phyloP scores from a whole-genome alignment of 2,113 vertebrate species.

The Cacatua alba region DNA sequence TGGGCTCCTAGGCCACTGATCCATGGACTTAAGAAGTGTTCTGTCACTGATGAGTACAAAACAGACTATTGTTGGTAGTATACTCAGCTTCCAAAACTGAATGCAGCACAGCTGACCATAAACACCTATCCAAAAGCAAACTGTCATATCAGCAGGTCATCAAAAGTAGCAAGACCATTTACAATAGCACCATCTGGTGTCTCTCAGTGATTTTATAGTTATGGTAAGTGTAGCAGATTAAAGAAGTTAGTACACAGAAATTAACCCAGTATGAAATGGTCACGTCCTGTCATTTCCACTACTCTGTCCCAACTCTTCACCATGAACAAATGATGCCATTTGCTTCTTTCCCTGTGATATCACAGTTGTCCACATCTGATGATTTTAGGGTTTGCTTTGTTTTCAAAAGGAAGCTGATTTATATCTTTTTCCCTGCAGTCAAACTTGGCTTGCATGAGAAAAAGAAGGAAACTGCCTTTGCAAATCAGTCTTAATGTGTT shows the following conservation, averaged over 20 bases:
- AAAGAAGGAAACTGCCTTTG: background rate
- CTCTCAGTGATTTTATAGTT: background rate
- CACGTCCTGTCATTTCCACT: background rate
- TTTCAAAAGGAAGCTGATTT: background rate
- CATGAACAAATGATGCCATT: background rate
- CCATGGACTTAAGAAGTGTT: background rate
- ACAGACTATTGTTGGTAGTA: background rate
- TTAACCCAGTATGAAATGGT: background rate
- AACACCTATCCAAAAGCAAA: background rate
- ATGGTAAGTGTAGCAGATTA: background rate
- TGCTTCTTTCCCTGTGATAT: background rate
- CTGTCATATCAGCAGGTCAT: background rate
- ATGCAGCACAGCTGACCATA: background rate
- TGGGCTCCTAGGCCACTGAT: background rate
- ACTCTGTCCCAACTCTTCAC: background rate
- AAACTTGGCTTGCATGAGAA: background rate
- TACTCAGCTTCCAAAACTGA: background rate
- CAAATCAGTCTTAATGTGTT: background rate
- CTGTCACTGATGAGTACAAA: background rate
- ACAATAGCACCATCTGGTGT: slow-evolving; percentile 40
- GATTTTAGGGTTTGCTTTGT: background rate
- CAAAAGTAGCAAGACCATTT: background rate
- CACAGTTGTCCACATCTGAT: background rate
- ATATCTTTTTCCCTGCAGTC: background rate
- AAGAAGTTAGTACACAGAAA: background rate